Conservation (phyloP, 2,888 invertebrate genomes). For the Eurytoma californica region DNA sequence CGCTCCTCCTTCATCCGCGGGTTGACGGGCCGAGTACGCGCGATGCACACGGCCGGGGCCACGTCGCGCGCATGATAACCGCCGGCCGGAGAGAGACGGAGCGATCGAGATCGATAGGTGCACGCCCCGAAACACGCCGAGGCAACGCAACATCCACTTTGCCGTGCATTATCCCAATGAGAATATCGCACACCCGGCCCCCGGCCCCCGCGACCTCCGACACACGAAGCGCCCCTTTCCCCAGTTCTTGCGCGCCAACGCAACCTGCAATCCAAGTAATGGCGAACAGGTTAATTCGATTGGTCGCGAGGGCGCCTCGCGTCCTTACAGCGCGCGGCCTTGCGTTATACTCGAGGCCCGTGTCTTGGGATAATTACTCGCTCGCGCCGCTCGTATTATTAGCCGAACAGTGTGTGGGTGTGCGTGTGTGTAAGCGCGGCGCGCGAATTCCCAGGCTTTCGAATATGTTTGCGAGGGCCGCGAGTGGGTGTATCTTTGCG, state of each 20-base stretch:
- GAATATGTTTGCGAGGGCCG: no score
- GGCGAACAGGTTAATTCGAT: conserved; percentile 56
- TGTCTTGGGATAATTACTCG: conserved; percentile 37
- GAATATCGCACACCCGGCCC: conserved; percentile 59
- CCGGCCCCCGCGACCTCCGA: not conserved
- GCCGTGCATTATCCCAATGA: conserved; percentile 72
- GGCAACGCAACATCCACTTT: conserved; percentile 67
- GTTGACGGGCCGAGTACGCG: not conserved
- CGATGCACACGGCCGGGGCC: not conserved
- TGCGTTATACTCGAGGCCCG: not conserved
- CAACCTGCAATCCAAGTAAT: conserved; percentile 68
- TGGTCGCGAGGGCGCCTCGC: not conserved
- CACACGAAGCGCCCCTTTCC: not conserved
- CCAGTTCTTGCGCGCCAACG: conserved; percentile 60
- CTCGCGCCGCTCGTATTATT: no score
- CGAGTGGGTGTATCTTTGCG: conserved; percentile 4
- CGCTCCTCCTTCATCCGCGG: conserved; percentile 14
- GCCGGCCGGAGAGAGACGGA: not conserved
- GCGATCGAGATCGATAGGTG: conserved; percentile 37
- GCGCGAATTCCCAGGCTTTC: no score
- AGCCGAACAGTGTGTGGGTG: not conserved
- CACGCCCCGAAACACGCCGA: not conserved
- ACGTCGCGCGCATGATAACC: not conserved
- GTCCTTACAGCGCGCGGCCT: not conserved
- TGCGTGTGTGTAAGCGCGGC: not conserved